Evolutionary conservation across 2,888 invertebrate species (phyloP).

Genomic region (Hirtodrosophila trivittata): DNA sequence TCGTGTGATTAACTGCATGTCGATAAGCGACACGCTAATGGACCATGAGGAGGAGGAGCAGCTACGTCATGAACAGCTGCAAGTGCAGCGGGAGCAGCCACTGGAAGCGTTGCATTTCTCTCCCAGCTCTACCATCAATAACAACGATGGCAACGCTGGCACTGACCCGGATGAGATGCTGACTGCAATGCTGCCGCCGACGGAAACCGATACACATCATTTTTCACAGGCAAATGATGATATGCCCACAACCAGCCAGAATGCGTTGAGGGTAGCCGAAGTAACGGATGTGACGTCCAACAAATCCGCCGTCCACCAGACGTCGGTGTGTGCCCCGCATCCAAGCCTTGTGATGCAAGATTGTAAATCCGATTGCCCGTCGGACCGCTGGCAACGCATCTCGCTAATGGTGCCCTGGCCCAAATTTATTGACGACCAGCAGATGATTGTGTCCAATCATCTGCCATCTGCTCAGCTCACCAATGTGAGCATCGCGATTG

Average conservation of each 20-base stretch:
- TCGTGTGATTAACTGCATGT: constrained; percentile 16
- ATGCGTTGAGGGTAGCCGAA: background rate
- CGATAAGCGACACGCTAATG: background rate
- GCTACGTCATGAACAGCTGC: background rate
- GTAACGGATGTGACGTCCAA: background rate
- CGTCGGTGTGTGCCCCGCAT: background rate
- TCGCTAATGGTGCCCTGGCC: constrained; percentile 44
- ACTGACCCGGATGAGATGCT: constrained; percentile 39
- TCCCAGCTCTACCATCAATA: constrained; percentile 9
- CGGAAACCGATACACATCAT: background rate
- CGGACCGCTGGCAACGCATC: constrained; percentile 44
- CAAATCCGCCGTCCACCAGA: background rate
- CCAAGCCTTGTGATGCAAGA: no score
- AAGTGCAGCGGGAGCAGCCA: constrained; percentile 12
- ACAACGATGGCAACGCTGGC: background rate
- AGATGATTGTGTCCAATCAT: background rate
- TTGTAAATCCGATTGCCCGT: background rate
- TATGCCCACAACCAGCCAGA: constrained; percentile 40
- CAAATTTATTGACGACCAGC: constrained; percentile 11
- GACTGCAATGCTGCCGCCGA: constrained; percentile 25
- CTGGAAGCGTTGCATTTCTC: constrained; percentile 1
- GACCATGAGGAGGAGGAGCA: constrained; percentile 6
- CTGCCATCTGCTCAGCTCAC: background rate
- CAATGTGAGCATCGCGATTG: constrained; percentile 7
- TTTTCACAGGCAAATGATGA: constrained; percentile 16